These are phyloP conservation scores for Vanacampus margaritifer DNA, from an alignment of 2,113 vertebrate species.

Conservation along the genomic window DNA sequence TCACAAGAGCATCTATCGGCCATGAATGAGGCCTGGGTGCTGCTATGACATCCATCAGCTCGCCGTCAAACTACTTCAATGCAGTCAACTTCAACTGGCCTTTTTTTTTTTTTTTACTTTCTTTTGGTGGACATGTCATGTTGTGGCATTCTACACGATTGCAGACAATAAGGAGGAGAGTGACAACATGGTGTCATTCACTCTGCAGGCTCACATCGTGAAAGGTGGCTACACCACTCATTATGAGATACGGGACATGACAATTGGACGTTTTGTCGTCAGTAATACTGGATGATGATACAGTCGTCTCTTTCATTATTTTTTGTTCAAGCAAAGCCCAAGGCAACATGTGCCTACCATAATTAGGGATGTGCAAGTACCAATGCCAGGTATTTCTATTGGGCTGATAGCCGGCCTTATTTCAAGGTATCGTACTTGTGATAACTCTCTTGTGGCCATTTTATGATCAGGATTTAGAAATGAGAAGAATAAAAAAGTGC, in stretches of 20 bases:
- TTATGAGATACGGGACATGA: slow-evolving; percentile 48
- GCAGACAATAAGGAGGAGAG: neutral
- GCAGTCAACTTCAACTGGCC: neutral
- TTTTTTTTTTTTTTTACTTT: neutral
- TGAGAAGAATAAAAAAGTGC: too few species aligned
- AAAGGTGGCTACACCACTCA: slow-evolving; percentile 40
- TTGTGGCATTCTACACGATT: neutral
- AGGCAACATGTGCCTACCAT: slow-evolving; percentile 1
- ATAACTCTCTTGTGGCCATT: too few species aligned
- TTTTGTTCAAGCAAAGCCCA: slow-evolving; percentile 7
- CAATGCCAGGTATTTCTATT: too few species aligned
- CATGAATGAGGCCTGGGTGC: slow-evolving; percentile 39
- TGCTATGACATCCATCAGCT: slow-evolving; percentile 32
- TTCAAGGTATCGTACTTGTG: too few species aligned
- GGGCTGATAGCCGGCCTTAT: too few species aligned
- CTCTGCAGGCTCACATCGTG: slow-evolving; percentile 9
- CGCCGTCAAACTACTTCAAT: slow-evolving; percentile 43
- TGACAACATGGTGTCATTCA: neutral
- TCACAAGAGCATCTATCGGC: slow-evolving; percentile 48
- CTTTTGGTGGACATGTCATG: neutral
- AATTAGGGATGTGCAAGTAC: too few species aligned
- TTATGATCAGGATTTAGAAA: too few species aligned
- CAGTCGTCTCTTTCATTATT: slow-evolving; percentile 45
- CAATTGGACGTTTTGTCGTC: slow-evolving; percentile 49
- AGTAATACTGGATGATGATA: slow-evolving; percentile 57